Evolutionary conservation across 2,113 vertebrate species (phyloP).

Genomic region (Mesembrinibis cayennensis): DNA sequence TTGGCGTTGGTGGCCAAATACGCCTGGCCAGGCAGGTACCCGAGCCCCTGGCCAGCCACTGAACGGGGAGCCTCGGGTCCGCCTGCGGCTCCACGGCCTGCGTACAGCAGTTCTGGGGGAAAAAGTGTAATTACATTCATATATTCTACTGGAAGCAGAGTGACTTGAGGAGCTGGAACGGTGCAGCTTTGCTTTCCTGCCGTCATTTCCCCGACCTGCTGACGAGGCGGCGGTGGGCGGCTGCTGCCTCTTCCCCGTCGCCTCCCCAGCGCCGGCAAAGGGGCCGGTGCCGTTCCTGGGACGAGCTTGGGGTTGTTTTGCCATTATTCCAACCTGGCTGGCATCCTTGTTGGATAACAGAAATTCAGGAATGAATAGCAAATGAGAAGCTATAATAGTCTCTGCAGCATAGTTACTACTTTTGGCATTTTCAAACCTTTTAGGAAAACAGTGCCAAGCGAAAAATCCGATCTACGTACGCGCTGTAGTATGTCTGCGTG

Average conservation of each 20-base stretch:
- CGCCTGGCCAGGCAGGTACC: not conserved
- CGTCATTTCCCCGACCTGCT: not conserved
- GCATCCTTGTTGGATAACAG: not conserved
- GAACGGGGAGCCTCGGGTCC: not conserved
- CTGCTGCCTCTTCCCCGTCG: not conserved
- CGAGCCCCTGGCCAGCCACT: rapidly evolving
- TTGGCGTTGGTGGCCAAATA: not conserved
- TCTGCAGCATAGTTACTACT: not conserved
- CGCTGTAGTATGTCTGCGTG: not conserved
- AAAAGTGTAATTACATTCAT: not conserved
- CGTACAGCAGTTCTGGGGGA: not conserved
- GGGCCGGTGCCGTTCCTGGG: not conserved
- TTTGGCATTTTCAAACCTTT: not conserved
- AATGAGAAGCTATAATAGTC: not conserved
- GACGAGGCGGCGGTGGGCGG: not conserved
- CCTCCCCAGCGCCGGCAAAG: not conserved
- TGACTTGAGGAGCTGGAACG: not conserved
- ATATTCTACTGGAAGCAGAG: not conserved
- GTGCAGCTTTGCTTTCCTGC: not conserved
- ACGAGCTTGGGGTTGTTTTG: not conserved
- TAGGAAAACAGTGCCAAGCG: not conserved
- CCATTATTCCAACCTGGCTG: not conserved
- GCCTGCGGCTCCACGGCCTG: not conserved
- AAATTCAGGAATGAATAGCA: not conserved
- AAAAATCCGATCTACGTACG: not conserved